Percentiles rank a stretch among this genome's conserved stretches.
Evolutionary conservation across 2,888 invertebrate genomes (phyloP).

Genomic region (Microdon myrmicae): DNA sequence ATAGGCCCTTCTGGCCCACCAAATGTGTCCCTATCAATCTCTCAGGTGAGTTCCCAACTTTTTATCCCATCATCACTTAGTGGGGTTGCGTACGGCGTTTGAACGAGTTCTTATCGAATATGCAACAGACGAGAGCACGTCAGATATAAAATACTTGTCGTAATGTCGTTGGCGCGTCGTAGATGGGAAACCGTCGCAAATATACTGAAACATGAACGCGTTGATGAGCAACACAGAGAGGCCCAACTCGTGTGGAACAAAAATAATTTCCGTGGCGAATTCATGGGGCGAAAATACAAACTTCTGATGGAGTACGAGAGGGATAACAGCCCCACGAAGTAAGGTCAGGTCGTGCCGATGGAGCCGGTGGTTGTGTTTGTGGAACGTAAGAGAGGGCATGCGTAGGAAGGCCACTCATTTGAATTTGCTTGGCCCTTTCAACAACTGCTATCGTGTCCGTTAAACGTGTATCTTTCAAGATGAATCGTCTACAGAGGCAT

Average conservation of each 20-base stretch:
- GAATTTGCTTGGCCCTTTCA: too few relatives aligned
- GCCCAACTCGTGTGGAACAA: constrained; percentile 42
- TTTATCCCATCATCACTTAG: constrained; percentile 18
- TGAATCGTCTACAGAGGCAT: too few relatives aligned
- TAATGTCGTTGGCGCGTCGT: constrained; percentile 39
- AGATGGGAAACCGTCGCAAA: constrained; percentile 51
- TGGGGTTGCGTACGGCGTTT: background rate
- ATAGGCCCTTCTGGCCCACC: too few relatives aligned
- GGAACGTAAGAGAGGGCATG: constrained; percentile 42
- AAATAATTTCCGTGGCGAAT: constrained; percentile 11
- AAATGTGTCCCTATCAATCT: too few relatives aligned
- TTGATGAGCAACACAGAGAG: constrained; percentile 31
- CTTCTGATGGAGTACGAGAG: too few relatives aligned
- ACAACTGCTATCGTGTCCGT: too few relatives aligned
- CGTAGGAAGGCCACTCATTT: too few relatives aligned
- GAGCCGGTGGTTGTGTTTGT: constrained; percentile 13
- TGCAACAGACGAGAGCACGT: constrained; percentile 43
- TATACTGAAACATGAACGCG: constrained; percentile 44
- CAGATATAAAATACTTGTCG: constrained; percentile 18
- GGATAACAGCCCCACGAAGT: constrained; percentile 15
- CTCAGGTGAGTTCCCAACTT: too few relatives aligned
- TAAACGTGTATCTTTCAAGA: too few relatives aligned
- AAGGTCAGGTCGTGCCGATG: constrained; percentile 34
- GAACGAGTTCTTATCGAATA: constrained; percentile 6
- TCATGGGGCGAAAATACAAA: too few relatives aligned